Evolutionary conservation across 2,888 invertebrate genomes (phyloP), one percentile per base, ranked within the genome.

Genomic region (Eristalis pertinax): DNA sequence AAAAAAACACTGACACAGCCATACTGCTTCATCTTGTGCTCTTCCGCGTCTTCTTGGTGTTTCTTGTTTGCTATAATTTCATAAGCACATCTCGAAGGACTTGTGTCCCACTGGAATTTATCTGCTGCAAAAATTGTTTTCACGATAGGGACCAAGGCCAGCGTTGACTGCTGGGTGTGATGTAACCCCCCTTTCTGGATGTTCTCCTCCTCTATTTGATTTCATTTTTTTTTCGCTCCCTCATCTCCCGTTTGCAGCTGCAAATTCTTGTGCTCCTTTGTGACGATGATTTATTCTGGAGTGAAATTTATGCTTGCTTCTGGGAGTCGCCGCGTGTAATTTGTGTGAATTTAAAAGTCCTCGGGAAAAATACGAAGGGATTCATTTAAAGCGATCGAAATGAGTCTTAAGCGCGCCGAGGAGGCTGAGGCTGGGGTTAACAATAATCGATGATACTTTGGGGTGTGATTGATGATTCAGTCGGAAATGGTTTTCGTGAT

Each of bases 71-170:
- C 62, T 70, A 70, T 82, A 82, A 82, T 82, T 82, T 82, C 29
- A 76, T 82, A 76, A 82, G 82, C 82, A 82, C 82, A 76, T 82
- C 82, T 82, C 82, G 43, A 67, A 76, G 82, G 82, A 76, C 76
- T 82, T 76, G 72, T 67, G 69, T 65, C 76, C 82, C 82, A 76
- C 43, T 76, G 82, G 76, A 82, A 82, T 82, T 76, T 76, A 76
- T 76, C 72, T 76, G 75, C 70, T 76, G 76, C 82, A 82, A 76
- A 70, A 72, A 65, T 76, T 82, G 58, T 70, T 82, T 70, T 60
- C 67, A 60, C 13, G 82, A 76, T 76, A 76, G 76, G 76, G 22
- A 75, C 15, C 38, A 73, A 73, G 50, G 50, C 50, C 19, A 15
- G 13, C 38, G 35, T 13, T 41, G 60, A 4, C n/a, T 58, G 50